Conservation (phyloP, 2,888 invertebrate species). For the Nomada fabriciana region DNA sequence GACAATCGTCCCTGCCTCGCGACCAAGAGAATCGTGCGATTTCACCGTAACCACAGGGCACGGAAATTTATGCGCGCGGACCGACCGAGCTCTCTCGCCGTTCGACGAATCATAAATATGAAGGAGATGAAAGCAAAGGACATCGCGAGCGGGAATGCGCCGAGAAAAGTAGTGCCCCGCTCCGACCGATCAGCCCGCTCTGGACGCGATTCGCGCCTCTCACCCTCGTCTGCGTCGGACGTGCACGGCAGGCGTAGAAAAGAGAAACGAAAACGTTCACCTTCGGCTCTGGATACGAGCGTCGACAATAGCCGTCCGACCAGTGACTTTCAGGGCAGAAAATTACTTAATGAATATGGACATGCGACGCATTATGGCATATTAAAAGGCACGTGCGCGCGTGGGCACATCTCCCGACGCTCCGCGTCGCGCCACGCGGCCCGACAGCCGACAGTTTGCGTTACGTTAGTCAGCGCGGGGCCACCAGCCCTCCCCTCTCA, state of each 20-base stretch:
- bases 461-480: slow-evolving; percentile 61
- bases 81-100: slow-evolving; percentile 34
- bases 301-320: slow-evolving; percentile 29
- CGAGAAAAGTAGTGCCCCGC: not conserved
- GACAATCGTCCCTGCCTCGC: slow-evolving; percentile 37
- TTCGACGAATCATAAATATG: slow-evolving; percentile 63
- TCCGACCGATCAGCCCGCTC: not conserved
- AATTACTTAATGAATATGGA: slow-evolving; percentile 83
- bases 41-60: slow-evolving; percentile 69
- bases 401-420: slow-evolving; percentile 64
- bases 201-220: not conserved
- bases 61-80: slow-evolving; percentile 65
- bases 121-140: slow-evolving; percentile 44
- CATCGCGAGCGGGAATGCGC: slow-evolving; percentile 6
- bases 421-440: slow-evolving; percentile 32
- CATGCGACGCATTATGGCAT: slow-evolving; percentile 81
- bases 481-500: slow-evolving; percentile 15
- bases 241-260: not conserved
- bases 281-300: not conserved
- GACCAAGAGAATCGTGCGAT: slow-evolving; percentile 57
- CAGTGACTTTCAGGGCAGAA: slow-evolving; percentile 68
- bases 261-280: not conserved
- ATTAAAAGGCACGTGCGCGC: slow-evolving; percentile 77
- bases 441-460: slow-evolving; percentile 63
- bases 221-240: not conserved